phyloP scores from a whole-genome alignment of 2,888 invertebrate species.

The Acleris laterana region DNA sequence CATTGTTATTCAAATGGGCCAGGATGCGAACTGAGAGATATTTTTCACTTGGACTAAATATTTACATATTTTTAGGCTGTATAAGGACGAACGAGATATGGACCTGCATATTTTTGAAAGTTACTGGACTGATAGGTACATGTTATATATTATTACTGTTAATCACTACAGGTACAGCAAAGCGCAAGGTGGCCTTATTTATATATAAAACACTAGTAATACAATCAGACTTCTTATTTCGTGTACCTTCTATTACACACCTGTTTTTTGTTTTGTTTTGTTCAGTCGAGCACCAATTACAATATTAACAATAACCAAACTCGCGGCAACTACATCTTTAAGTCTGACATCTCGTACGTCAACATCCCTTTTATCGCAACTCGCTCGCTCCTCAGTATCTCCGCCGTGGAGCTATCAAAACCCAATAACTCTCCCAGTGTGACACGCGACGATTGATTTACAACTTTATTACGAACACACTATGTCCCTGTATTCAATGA shows the following conservation, averaged over 20 bases:
- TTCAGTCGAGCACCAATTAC: too few relatives aligned
- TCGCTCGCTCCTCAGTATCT: constrained; percentile 45
- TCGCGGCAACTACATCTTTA: too few relatives aligned
- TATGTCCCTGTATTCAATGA: constrained; percentile 48
- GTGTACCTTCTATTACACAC: too few relatives aligned
- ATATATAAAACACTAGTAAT: too few relatives aligned
- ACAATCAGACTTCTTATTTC: too few relatives aligned
- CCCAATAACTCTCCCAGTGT: constrained; percentile 50
- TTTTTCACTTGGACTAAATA: constrained; percentile 24
- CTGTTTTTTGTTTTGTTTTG: too few relatives aligned
- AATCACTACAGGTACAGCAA: too few relatives aligned
- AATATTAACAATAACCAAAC: too few relatives aligned
- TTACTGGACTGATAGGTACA: too few relatives aligned
- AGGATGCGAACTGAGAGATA: constrained; percentile 4
- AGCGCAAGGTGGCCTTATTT: too few relatives aligned
- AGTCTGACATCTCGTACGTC: neutral
- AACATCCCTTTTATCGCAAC: constrained; percentile 24
- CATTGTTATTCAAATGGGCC: constrained; percentile 29
- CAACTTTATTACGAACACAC: constrained; percentile 49
- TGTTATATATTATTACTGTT: too few relatives aligned
- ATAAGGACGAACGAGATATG: constrained; percentile 3
- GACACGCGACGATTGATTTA: constrained; percentile 47
- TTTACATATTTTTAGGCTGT: constrained; percentile 20
- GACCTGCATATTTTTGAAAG: neutral
- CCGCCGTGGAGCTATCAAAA: constrained; percentile 53